Evolutionary conservation across 1,140 invertebrate genomes (phyloP).

Genomic region (Oncopeltus fasciatus): DNA sequence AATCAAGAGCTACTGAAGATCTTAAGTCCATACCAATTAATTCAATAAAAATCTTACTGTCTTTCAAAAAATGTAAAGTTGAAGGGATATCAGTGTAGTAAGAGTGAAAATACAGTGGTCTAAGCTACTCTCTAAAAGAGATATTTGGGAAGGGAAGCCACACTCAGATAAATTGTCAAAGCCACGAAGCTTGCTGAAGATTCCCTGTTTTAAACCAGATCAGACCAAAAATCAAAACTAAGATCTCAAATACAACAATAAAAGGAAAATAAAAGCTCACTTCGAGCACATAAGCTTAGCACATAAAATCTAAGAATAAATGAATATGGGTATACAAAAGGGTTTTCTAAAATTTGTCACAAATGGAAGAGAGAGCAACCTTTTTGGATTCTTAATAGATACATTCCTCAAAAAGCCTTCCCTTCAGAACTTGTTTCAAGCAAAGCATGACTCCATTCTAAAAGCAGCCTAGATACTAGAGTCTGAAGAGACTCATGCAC

Average conservation of each 20-base stretch:
- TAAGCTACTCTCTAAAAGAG: neutral
- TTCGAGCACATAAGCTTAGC: no score
- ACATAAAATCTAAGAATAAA: neutral
- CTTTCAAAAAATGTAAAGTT: neutral
- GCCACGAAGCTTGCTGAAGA: neutral
- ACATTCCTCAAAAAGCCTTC: neutral
- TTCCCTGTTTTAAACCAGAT: neutral
- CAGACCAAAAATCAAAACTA: neutral
- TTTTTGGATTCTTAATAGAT: neutral
- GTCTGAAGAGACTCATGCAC: neutral
- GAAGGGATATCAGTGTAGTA: neutral
- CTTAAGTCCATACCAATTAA: neutral
- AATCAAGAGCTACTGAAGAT: neutral
- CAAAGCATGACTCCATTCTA: neutral
- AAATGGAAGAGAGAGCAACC: neutral
- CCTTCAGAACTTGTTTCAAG: neutral
- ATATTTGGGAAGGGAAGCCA: neutral
- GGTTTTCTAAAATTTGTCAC: neutral
- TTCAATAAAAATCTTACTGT: neutral
- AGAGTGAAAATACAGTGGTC: neutral
- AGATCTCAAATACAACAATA: no score
- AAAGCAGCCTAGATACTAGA: neutral
- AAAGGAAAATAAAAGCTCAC: no score
- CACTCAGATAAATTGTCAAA: neutral
- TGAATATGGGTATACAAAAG: neutral